These are phyloP conservation scores for Eupithecia subumbrata DNA, from an alignment of 2,888 invertebrate species.

Conservation along the genomic window DNA sequence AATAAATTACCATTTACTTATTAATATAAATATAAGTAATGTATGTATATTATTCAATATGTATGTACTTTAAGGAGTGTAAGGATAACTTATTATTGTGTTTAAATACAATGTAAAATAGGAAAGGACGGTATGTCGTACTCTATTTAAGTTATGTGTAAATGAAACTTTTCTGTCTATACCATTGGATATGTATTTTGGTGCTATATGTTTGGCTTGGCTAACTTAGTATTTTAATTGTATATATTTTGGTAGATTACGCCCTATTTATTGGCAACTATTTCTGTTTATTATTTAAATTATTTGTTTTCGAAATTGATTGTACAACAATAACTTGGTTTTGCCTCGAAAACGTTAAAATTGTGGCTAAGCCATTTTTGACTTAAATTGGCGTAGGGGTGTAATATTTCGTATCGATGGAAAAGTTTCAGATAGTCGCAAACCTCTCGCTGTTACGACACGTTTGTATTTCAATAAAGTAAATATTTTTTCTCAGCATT, in stretches of 20 bases:
- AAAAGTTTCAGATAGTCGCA: slow-evolving; percentile 72
- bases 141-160: slow-evolving; percentile 37
- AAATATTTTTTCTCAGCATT: not conserved
- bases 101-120: slow-evolving; percentile 66
- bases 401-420: slow-evolving; percentile 69
- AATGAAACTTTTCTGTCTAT: slow-evolving; percentile 81
- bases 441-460: slow-evolving; percentile 66
- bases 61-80: slow-evolving; percentile 74
- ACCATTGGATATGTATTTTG: slow-evolving; percentile 74
- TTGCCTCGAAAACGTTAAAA: slow-evolving; percentile 47
- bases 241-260: slow-evolving; percentile 59
- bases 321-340: slow-evolving; percentile 46
- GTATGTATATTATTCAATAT: slow-evolving; percentile 70
- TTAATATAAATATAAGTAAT: slow-evolving; percentile 61
- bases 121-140: slow-evolving; percentile 69
- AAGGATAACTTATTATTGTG: slow-evolving; percentile 79
- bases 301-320: slow-evolving; percentile 47
- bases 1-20: slow-evolving; percentile 80
- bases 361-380: slow-evolving; percentile 69
- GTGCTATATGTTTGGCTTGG: slow-evolving; percentile 83
- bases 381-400: slow-evolving; percentile 71
- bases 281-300: slow-evolving; percentile 55
- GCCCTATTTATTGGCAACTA: slow-evolving; percentile 75
- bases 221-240: slow-evolving; percentile 78
- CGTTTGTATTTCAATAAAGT: not conserved